Evolutionary conservation across 2,113 vertebrate species (phyloP), one percentile per base, ranked within the genome.

Genomic region (Suncus etruscus): DNA sequence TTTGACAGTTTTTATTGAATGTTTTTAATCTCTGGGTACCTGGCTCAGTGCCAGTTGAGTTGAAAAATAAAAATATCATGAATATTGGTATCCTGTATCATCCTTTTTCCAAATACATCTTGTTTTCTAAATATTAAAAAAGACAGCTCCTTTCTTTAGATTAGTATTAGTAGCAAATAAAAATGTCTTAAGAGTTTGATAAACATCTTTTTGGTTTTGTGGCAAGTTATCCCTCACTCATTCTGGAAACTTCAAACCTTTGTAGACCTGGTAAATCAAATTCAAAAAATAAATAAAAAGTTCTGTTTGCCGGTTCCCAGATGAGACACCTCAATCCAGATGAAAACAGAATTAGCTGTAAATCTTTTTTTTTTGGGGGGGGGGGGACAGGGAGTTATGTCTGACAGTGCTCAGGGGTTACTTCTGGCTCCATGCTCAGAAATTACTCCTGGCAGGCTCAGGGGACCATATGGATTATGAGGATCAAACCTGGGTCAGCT

Each of bases 221-320:
- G 0, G 0, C 76, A 24, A 85, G 27, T 66, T 83, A 58, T 80
- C 39, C 25, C 18, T 63, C 27, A 85, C 39, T 39, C 11, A 25
- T 11, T 27, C 3, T 11, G 39, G 50, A 1, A 66, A 2, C 1
- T 27, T 81, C 51, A 14, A 29, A 70, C 66, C 47, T 94, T 87
- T 54, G 12, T 14, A 72, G 48, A 83, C 8, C 16, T 63, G 6
- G 0, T 73, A 3, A 18, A 76, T 70, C 80, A 27, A 74, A 77
- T 86, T 89, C 25, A 90, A 16, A 27, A 61, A 76, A 86, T 93
- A 80, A 85, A 54, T 79, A 63, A 27, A 29, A 29, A n/a, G 5
- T 31, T 76, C 24, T 79, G 15, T 78, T 54, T 82, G 25, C 11
- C 5, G 72, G 90, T 14, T 72, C 32, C 6, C 82, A 25, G 85